phyloP scores from a whole-genome alignment of 1,140 invertebrate species.

The Limonius californicus region DNA sequence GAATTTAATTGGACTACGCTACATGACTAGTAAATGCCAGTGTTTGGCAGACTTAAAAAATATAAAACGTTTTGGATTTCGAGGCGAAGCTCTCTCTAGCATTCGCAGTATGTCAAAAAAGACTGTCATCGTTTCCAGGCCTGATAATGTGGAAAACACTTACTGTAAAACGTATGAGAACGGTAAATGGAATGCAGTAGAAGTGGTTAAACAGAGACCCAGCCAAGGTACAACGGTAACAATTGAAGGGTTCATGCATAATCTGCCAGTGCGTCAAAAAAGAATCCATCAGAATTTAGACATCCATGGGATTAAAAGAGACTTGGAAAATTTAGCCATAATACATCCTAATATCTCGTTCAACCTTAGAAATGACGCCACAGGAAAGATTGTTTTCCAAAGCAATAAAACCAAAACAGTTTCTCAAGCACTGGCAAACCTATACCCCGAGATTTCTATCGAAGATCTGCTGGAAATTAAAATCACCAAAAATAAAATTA shows the following conservation, averaged over 20 bases:
- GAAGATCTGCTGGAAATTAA: conserved; percentile 50
- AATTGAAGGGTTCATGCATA: conserved; percentile 59
- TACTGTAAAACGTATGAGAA: conserved; percentile 49
- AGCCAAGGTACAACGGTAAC: conserved; percentile 63
- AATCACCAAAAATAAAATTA: conserved; percentile 51
- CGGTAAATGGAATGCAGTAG: conserved; percentile 16
- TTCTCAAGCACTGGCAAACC: conserved; percentile 50
- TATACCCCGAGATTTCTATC: conserved; percentile 51
- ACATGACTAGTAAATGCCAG: conserved; percentile 62
- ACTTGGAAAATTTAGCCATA: conserved; percentile 56
- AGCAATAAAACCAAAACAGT: conserved; percentile 53
- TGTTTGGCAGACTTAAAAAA: conserved; percentile 50
- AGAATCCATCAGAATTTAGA: conserved; percentile 52
- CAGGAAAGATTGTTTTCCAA: conserved; percentile 54
- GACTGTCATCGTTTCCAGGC: conserved; percentile 55
- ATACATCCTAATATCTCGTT: conserved; percentile 57
- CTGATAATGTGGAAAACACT: conserved; percentile 46
- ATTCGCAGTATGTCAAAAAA: conserved; percentile 53
- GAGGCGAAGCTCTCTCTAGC: conserved; percentile 63
- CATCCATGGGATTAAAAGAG: conserved; percentile 53
- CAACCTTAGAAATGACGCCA: conserved; percentile 58
- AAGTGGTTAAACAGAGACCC: conserved; percentile 39
- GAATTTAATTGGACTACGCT: conserved; percentile 53
- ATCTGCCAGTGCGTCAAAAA: conserved; percentile 58
- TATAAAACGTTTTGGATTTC: conserved; percentile 56